Base-by-base conservation (phyloP, 2,797 vertebrate species). In the Scarus forsteni region DNA sequence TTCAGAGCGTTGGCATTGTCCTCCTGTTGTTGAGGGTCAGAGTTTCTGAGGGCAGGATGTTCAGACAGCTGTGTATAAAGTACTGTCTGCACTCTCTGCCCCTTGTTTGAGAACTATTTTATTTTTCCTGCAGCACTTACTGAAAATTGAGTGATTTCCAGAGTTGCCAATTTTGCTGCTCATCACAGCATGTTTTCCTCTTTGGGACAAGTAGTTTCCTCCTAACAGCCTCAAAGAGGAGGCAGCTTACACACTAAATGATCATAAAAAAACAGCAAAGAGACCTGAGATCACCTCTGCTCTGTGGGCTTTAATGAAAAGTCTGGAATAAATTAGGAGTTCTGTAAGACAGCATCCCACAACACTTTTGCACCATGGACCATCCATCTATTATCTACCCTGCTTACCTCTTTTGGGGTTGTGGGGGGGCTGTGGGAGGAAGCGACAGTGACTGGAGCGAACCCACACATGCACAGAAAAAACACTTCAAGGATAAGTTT, bases 121-220 rank as follows among this genome's bases (percentile, higher is more conserved):
- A 9, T 57, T 11, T 53, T 59, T 60, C 54, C 48, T 16, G n/a
- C 39, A 67, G 51, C 44, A n/a, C 76, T 66, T 60, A 15, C 42
- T 43, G 19, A 68, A 66, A 68, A 75, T 68, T 68, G 52, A 59
- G 77, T 55, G 36, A 76, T 82, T 77, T 66, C 27, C n/a, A 44
- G 42, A 60, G 1, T 35, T 14, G 40, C 56, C 42, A 34, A 64
- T 80, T 72, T 62, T 43, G 68, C 27, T 27, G 49, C 13, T 66
- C 45, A 27, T 71, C 53, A 49, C 16, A 77, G 58, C 40, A 27
- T 34, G 34, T n/a, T 7, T 15, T 59, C 45, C 51, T 46, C 16
- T 18, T 51, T 27, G 66, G 18, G 52, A 51, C 18, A 58, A 52
- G 5, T 27, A 49, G 12, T 43, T 49, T 48, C 59, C 16, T 16